Percentiles rank a stretch among this genome's conserved stretches.
These are phyloP conservation scores for Atta cephalotes DNA, from an alignment of 1,140 invertebrate genomes.

Conservation along the genomic window DNA sequence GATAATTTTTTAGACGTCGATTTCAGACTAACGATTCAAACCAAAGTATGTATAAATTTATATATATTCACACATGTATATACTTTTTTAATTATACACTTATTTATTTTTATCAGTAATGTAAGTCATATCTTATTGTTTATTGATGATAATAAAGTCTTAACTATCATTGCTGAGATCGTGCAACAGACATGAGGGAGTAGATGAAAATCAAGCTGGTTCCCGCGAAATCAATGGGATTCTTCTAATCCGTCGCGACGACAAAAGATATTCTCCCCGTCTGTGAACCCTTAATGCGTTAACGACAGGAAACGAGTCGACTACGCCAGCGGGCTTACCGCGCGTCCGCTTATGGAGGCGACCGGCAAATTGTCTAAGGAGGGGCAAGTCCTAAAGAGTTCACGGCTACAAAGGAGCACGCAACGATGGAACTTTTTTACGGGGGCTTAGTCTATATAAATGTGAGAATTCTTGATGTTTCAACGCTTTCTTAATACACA, in stretches of 20 bases:
- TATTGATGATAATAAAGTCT: neutral
- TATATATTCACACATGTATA: neutral
- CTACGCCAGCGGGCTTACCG: slow-evolving; percentile 65
- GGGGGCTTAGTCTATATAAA: slow-evolving; percentile 64
- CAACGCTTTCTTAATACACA: slow-evolving; percentile 8
- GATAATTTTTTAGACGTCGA: neutral
- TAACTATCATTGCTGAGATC: neutral
- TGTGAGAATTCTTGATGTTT: slow-evolving; percentile 32
- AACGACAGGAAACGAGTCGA: slow-evolving; percentile 76
- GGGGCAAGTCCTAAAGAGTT: slow-evolving; percentile 74
- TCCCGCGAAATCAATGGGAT: slow-evolving; percentile 52
- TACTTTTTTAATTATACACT: neutral
- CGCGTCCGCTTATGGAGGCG: slow-evolving; percentile 74
- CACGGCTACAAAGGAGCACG: slow-evolving; percentile 71
- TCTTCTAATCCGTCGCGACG: slow-evolving; percentile 52
- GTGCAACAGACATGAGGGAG: neutral
- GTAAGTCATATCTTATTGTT: neutral
- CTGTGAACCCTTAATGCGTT: slow-evolving; percentile 69
- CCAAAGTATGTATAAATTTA: neutral
- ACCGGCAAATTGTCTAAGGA: slow-evolving; percentile 74
- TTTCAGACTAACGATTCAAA: neutral
- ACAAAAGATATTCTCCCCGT: slow-evolving; percentile 57
- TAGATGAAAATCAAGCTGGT: slow-evolving; percentile 34
- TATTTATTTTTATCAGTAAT: neutral
- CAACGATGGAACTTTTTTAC: slow-evolving; percentile 65